Evolutionary conservation across 2,113 vertebrate genomes (phyloP).

Genomic region (Dipodomys ordii): DNA sequence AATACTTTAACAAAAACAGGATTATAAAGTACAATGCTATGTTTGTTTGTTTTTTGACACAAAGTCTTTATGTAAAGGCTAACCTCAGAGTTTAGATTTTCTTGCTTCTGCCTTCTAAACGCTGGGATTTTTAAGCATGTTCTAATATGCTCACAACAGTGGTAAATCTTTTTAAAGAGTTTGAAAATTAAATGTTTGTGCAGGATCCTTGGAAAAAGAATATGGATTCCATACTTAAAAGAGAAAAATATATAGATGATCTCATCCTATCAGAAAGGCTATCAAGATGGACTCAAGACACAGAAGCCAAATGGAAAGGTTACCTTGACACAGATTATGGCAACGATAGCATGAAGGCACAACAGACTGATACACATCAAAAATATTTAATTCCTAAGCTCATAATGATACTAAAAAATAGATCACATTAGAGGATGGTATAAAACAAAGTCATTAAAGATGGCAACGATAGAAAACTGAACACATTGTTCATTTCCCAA

Average conservation of each 20-base stretch:
- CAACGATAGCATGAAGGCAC: neutral
- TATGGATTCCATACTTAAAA: neutral
- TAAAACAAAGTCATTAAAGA: neutral
- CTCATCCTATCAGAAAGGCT: neutral
- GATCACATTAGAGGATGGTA: neutral
- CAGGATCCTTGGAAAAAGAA: neutral
- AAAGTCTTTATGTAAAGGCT: too few species aligned
- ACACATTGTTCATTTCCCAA: neutral
- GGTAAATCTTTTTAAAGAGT: neutral
- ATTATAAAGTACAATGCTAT: too few species aligned
- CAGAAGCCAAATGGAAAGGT: neutral
- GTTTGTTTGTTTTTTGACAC: too few species aligned
- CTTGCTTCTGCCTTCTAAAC: too few species aligned
- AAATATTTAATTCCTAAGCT: neutral
- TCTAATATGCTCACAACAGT: too few species aligned
- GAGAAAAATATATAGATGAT: neutral
- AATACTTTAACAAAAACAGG: too few species aligned
- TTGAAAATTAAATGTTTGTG: slow-evolving; percentile 46
- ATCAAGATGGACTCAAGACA: neutral
- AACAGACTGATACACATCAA: neutral
- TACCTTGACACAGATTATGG: neutral
- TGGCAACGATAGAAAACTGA: neutral
- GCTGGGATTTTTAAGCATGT: too few species aligned
- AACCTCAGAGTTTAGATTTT: too few species aligned
- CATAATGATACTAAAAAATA: neutral